Conservation (phyloP, 2,113 vertebrate genomes). For the Hippocampus comes region DNA sequence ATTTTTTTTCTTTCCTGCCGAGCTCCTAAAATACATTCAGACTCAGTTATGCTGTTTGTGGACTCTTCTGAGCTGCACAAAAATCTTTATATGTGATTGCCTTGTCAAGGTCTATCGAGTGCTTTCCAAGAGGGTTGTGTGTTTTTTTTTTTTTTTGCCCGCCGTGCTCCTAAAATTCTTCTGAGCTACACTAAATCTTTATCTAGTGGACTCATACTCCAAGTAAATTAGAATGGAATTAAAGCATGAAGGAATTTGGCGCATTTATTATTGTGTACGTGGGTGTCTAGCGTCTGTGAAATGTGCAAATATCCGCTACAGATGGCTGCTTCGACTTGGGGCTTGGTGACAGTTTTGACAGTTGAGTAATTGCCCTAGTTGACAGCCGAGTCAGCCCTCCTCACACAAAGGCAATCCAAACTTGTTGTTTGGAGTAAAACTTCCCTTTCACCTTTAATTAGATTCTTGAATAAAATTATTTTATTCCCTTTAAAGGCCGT, state of each 20-base stretch:
- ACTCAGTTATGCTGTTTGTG: slow-evolving; percentile 13
- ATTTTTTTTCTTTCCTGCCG: neutral
- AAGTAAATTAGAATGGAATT: slow-evolving; percentile 50
- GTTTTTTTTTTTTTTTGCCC: neutral
- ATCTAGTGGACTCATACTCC: slow-evolving; percentile 22
- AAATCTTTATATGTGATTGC: neutral
- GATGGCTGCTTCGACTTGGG: slow-evolving; percentile 54
- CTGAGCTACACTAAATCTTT: slow-evolving; percentile 9
- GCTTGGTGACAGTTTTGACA: slow-evolving; percentile 64
- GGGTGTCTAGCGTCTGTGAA: slow-evolving; percentile 30
- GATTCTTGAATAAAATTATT: slow-evolving; percentile 62
- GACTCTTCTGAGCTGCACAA: slow-evolving; percentile 12
- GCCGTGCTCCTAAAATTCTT: slow-evolving; percentile 29
- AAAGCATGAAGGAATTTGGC: slow-evolving; percentile 20
- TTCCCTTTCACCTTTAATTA: slow-evolving; percentile 60
- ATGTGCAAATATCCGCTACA: slow-evolving; percentile 48
- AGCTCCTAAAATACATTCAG: slow-evolving; percentile 26
- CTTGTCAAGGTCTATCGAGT: neutral
- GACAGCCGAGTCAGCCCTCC: slow-evolving; percentile 49
- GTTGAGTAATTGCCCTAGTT: slow-evolving; percentile 61
- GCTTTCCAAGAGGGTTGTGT: neutral
- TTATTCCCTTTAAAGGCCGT: slow-evolving; percentile 41
- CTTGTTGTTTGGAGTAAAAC: slow-evolving; percentile 50
- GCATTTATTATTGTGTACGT: slow-evolving; percentile 30
- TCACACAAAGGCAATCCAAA: slow-evolving; percentile 41